Evolutionary conservation across 2,113 vertebrate species (phyloP), one percentile per base, ranked within the genome.

Genomic region (Nestor notabilis): DNA sequence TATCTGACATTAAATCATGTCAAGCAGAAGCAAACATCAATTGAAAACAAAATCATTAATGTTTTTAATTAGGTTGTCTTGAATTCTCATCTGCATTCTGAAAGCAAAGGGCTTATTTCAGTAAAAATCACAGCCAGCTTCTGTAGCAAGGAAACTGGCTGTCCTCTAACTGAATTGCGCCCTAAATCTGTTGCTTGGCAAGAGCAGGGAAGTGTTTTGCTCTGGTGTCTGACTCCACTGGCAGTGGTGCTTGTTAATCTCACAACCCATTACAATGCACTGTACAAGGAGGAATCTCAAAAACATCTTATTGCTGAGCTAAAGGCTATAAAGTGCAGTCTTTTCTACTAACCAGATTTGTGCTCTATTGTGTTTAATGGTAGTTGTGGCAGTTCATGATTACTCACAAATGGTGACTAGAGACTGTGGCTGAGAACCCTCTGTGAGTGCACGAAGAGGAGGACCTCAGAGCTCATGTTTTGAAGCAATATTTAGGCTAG

Each of bases 31-130:
- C 33, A 97, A 96, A 84, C 47, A 92, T 16, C 39, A 87, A 76
- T 18, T 79, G 50, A 47, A 94, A 92, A 91, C 52, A 87, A 84
- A 84, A 80, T 53, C 64, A 82, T 89, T 78, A 79, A 82, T 87
- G 52, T 83, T 96, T 95, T 97, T 97, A 97, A 95, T 96, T 95
- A 95, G 65, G 61, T 92, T 95, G 86, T 95, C 95, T 82, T 89
- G 52, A 87, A 76, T 89, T 78, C 77, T 95, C 77, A 93, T 97
- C 80, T 91, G 49, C 56, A 95, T 91, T 93, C 90, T 89, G 66
- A 69, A 95, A 85, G 83, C 80, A 91, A 87, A 91, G 33, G 37
- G 37, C 37, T 95, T 94, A 87, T 96, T 96, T 95, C 91, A 91
- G 83, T 92, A 69, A 89, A 95, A 97, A 87, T 92, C 92, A 82